Base-by-base conservation (phyloP, 1,140 invertebrate genomes). In the Cephus cinctus region DNA sequence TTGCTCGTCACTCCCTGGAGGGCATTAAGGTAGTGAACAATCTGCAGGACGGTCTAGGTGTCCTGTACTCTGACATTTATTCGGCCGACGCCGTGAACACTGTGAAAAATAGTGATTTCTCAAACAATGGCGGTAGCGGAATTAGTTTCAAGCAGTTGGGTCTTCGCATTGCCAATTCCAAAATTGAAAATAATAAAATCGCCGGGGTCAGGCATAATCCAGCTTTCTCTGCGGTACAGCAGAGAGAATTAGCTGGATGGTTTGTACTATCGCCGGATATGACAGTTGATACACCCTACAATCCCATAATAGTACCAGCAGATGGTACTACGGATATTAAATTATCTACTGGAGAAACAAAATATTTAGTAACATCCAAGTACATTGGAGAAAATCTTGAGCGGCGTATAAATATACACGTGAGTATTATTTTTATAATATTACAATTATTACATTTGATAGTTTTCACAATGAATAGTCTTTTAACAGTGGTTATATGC, bases 151-250 rank as follows among this genome's bases (percentile, higher is more conserved):
- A 92, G 61, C 92, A 95, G 67, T 69, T 94, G 9, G 93, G 93
- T 46, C 77, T 96, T 9, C 85, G 84, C 57, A 83, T 96, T 21
- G 81, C 85, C 40, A 86, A 85, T 30, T 86, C 86, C 5, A 73
- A 78, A 9, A 87, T 96, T 36, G 87, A 90, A 68, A 86, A 90
- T 43, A 99, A 98, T 70, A 81, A 83, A 36, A 80, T 89, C 35
- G 88, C 90, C 38, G 97, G 96, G 1, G 88, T 99, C 54, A 84
- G 88, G 47, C 96, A 98, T 65, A 89, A 98, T 79, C 92, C 96
- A 2, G 87, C 87, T 8, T 79, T 98, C 32, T 86, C 88, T 5
- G 86, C 87, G 5, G 62, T 86, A 3, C 86, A 95, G 63, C 93
- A 96, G 69, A 81, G 90, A 71, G 94, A 98, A 79, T 81, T 98